Conservation (phyloP, 37 sponge, comb jelly and placozoan genomes). For the Eunapius fragilis region DNA sequence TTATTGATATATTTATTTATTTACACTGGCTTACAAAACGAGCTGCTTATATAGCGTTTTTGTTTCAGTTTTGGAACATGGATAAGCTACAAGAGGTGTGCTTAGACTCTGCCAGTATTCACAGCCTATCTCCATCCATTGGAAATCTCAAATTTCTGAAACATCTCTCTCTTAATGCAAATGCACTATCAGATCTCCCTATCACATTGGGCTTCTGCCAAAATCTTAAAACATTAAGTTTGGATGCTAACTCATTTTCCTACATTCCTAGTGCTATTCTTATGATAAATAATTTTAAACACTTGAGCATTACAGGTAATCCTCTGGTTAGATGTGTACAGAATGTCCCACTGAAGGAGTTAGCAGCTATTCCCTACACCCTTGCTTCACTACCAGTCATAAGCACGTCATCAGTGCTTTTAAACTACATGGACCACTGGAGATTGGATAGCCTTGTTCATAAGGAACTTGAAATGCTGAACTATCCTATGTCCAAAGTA, state of each 20-base stretch:
- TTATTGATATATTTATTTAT: no score
- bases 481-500: no score
- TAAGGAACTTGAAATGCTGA: no score
- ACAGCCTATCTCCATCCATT: constrained; percentile 48
- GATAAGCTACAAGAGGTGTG: constrained; percentile 41
- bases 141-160: constrained; percentile 66
- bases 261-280: constrained; percentile 40
- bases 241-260: constrained; percentile 30
- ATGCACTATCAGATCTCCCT: constrained; percentile 52
- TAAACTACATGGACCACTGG: no score
- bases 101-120: constrained; percentile 33
- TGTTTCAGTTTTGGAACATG: constrained; percentile 60
- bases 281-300: constrained; percentile 24
- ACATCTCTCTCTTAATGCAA: constrained; percentile 37
- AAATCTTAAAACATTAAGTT: constrained; percentile 29
- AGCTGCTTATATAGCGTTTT: no score
- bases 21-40: no score
- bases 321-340: constrained; percentile 1
- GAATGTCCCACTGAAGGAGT: no score
- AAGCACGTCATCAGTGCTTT: no score
- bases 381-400: no score
- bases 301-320: constrained; percentile 45
- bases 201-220: constrained; percentile 62
- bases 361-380: no score
- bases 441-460: no score